Conservation (phyloP, 2,888 invertebrate genomes). For the Megaustenia siamemsis region DNA sequence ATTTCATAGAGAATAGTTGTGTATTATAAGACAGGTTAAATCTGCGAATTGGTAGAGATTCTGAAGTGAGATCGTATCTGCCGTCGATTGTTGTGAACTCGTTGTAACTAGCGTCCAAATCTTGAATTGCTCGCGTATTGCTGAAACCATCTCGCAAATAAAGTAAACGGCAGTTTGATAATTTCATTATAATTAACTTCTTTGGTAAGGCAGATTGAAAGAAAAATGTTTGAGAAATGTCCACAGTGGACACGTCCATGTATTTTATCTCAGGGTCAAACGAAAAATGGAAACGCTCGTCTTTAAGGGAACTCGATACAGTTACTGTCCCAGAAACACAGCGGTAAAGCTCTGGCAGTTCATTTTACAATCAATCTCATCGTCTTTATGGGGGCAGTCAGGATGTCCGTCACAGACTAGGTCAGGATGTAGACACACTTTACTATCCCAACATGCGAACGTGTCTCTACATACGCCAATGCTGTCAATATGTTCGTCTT, state of each 20-base stretch:
- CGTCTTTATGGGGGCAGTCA: slow-evolving; percentile 23
- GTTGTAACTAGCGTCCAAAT: too few relatives aligned
- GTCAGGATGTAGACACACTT: slow-evolving; percentile 35
- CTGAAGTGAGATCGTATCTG: too few relatives aligned
- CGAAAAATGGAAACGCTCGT: background rate
- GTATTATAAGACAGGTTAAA: too few relatives aligned
- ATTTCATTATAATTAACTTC: too few relatives aligned
- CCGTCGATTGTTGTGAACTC: too few relatives aligned
- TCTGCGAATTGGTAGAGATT: too few relatives aligned
- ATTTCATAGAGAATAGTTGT: too few relatives aligned
- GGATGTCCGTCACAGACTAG: slow-evolving; percentile 24
- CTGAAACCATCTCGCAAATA: too few relatives aligned
- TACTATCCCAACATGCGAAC: background rate
- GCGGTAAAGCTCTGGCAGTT: background rate
- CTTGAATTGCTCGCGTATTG: too few relatives aligned
- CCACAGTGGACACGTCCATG: slow-evolving; percentile 6
- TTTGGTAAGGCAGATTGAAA: too few relatives aligned
- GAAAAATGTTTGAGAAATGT: slow-evolving; percentile 21
- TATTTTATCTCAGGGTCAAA: slow-evolving; percentile 8
- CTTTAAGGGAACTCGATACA: background rate
- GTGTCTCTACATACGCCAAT: background rate
- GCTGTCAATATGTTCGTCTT: slow-evolving; percentile 24
- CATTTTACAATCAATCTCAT: slow-evolving; percentile 30
- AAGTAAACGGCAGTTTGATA: too few relatives aligned
- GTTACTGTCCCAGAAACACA: background rate